Conservation (phyloP, 2,888 invertebrate species). For the Chrysolina americana region DNA sequence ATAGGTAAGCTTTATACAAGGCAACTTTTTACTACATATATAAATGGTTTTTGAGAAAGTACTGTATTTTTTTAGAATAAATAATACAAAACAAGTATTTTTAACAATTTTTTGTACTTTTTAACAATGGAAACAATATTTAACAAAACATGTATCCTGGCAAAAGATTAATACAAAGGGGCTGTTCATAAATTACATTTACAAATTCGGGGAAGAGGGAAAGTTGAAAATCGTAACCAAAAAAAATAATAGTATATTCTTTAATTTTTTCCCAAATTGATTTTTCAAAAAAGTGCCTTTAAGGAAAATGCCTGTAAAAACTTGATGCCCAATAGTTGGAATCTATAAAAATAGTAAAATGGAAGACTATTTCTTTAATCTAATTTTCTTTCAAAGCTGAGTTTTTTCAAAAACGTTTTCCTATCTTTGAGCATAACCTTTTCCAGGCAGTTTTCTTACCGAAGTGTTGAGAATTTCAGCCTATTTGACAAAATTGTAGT, state of each 20-base stretch:
- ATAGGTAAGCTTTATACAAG: background rate
- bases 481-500: no score
- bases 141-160: conserved; percentile 60
- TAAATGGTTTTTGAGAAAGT: conserved; percentile 1
- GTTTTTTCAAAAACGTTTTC: no score
- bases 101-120: conserved; percentile 64
- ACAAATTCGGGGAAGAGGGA: no score
- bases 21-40: background rate
- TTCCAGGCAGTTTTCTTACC: no score
- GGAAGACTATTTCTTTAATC: background rate
- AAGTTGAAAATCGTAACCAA: no score
- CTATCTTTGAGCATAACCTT: no score
- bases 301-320: no score
- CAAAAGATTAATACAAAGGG: conserved; percentile 45
- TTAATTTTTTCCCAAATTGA: background rate
- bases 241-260: no score
- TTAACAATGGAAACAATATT: conserved; percentile 65
- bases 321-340: no score
- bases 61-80: conserved; percentile 39
- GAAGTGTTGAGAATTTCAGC: no score
- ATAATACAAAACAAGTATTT: conserved; percentile 57
- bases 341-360: no score
- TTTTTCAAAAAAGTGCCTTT: background rate
- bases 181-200: no score
- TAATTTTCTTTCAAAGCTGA: background rate